Evolutionary conservation across 2,797 vertebrate genomes (phyloP), one percentile per base, ranked within the genome.

Genomic region (Chelon auratus): DNA sequence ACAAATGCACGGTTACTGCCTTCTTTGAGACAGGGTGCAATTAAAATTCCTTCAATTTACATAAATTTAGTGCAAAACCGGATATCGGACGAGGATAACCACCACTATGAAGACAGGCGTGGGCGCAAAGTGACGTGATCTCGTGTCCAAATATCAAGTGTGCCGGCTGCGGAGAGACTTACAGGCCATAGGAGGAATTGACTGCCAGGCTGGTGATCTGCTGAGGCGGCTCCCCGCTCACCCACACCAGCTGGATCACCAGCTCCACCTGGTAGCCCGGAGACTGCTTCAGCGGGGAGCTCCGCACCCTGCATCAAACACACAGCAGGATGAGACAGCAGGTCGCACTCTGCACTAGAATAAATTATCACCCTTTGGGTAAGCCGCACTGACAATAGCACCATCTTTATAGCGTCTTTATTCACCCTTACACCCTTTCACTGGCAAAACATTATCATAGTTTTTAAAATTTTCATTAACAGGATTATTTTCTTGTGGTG

Each of bases 151-250:
- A 74, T 22, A 50, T 68, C 39, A 45, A 60, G 37, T 18, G 57
- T 17, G 12, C 33, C 3, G 3, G 42, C 13, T 0, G 4, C 1
- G n/a, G 37, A 50, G 69, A 50, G 69, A 45, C 97, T 96, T 92
- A 99, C 98, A 99, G 93, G 81, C 98, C 97, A 9, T 97, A 98
- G 0, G 97, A 95, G 62, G 98, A 99, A 87, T 98, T 99, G 83
- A 99, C 75, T 33, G 95, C 96, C 91, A 99, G 93, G 90, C 97
- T 98, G 77, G 96, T 98, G 93, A 99, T 98, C 78, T 96, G 98
- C 43, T 99, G 98, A 70, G 98, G 98, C 26, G 98, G 98, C 86
- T 99, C 98, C 80, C 98, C 97, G 48, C 96, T 95, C 80, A 98
- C 97, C 98, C 98, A 99, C 62, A 98, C 96, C 91, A 99, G 92